Conservation (phyloP, 2,113 vertebrate genomes). For the Poeciliopsis occidentalis region DNA sequence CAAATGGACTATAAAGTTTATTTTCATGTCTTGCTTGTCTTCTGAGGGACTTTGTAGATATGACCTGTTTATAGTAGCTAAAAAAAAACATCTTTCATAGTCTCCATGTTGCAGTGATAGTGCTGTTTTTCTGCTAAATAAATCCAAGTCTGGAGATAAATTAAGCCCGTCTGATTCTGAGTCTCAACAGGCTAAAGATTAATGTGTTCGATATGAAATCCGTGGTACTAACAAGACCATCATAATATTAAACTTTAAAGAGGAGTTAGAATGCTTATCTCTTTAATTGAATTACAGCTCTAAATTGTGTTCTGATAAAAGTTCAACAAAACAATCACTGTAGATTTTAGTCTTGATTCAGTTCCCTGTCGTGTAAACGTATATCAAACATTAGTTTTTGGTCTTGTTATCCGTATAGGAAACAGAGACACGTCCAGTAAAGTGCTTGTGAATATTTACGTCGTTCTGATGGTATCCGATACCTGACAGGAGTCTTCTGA, state of each 20-base stretch:
- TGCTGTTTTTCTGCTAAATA: background rate
- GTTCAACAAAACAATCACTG: background rate
- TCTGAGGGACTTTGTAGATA: background rate
- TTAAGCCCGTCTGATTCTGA: background rate
- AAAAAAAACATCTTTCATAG: no score
- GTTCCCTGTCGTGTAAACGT: background rate
- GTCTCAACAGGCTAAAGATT: background rate
- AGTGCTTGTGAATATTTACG: slow-evolving; percentile 23
- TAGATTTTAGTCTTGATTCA: slow-evolving; percentile 4
- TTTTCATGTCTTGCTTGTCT: background rate
- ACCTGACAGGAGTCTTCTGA: slow-evolving; percentile 24
- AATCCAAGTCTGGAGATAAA: background rate
- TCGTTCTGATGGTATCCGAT: slow-evolving; percentile 20
- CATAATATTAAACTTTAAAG: background rate
- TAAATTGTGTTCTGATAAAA: background rate
- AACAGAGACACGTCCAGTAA: slow-evolving; percentile 1
- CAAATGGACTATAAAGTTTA: background rate
- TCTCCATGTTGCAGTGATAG: background rate
- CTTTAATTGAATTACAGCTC: no score
- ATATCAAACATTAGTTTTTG: background rate
- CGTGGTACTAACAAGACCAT: background rate
- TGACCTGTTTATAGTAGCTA: no score
- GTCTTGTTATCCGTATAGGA: background rate
- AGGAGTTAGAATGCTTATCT: background rate
- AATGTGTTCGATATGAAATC: background rate